Conservation (phyloP, 2,797 vertebrate species). For the Clamator glandarius region DNA sequence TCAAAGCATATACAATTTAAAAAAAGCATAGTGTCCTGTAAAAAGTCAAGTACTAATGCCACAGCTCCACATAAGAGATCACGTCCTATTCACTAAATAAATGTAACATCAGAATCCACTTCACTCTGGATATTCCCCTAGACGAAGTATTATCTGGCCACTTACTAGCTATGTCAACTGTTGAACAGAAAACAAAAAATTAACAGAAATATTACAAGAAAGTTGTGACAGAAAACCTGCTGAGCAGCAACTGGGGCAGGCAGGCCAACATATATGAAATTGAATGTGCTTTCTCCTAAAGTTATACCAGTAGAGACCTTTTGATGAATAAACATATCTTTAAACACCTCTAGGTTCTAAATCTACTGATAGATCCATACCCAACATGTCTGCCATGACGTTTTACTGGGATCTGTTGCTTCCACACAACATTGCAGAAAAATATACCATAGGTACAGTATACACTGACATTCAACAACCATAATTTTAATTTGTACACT, state of each 20-base stretch:
- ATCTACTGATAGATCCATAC: background rate
- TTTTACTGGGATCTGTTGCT: background rate
- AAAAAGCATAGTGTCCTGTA: background rate
- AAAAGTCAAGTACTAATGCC: background rate
- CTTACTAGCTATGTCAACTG: background rate
- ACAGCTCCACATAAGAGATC: background rate
- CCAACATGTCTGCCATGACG: background rate
- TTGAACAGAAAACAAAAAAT: background rate
- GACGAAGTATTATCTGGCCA: background rate
- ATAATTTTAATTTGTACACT: background rate
- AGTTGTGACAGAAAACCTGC: background rate
- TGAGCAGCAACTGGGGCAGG: background rate
- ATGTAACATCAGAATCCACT: background rate
- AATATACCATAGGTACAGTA: background rate
- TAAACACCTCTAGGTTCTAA: background rate
- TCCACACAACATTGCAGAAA: background rate
- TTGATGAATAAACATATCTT: background rate
- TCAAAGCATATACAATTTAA: background rate
- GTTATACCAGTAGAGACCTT: background rate
- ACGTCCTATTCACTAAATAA: background rate
- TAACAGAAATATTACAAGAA: background rate
- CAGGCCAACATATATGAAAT: background rate
- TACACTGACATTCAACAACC: fast-evolving
- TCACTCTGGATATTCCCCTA: background rate
- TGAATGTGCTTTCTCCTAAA: background rate